These are phyloP conservation scores for Oplegnathus fasciatus DNA, from an alignment of 2,113 vertebrate genomes.

Conservation along the genomic window DNA sequence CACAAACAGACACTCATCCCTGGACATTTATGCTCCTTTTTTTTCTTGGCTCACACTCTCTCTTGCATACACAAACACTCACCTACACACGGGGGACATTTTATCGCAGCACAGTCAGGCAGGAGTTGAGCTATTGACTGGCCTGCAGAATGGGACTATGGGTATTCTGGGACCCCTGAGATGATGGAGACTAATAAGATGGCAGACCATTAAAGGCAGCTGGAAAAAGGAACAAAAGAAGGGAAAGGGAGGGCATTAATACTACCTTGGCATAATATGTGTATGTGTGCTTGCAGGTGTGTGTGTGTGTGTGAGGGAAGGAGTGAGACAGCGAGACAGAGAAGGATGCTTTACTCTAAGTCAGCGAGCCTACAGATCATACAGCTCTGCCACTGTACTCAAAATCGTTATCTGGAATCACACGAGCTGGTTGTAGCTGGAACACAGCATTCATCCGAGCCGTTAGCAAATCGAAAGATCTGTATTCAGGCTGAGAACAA, in stretches of 20 bases:
- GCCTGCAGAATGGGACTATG: conserved; percentile 42
- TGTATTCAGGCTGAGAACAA: conserved; percentile 54
- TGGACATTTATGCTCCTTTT: conserved; percentile 37
- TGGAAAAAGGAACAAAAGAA: conserved; percentile 28
- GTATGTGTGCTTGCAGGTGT: background rate
- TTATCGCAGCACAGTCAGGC: conserved; percentile 49
- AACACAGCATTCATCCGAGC: conserved; percentile 16
- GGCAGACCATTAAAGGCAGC: conserved; percentile 55
- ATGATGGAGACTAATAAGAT: conserved; percentile 64
- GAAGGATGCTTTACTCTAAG: background rate
- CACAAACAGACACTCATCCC: conserved; percentile 32
- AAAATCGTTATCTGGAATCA: conserved; percentile 39
- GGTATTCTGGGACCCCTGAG: conserved; percentile 43
- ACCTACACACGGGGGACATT: conserved; percentile 39
- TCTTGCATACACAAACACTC: conserved; percentile 43
- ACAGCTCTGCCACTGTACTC: conserved; percentile 4
- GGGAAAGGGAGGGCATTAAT: conserved; percentile 27
- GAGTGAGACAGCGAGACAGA: background rate
- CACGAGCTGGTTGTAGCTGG: background rate
- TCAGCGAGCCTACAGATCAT: background rate
- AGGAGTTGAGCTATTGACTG: conserved; percentile 47
- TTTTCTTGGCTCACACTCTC: conserved; percentile 21
- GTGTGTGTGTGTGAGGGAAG: conserved; percentile 22
- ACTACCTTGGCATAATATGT: conserved; percentile 11
- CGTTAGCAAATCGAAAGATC: conserved; percentile 31